Base-by-base conservation (phyloP, 37 sponge, comb jelly and placozoan species). In the Spongia lamella region DNA sequence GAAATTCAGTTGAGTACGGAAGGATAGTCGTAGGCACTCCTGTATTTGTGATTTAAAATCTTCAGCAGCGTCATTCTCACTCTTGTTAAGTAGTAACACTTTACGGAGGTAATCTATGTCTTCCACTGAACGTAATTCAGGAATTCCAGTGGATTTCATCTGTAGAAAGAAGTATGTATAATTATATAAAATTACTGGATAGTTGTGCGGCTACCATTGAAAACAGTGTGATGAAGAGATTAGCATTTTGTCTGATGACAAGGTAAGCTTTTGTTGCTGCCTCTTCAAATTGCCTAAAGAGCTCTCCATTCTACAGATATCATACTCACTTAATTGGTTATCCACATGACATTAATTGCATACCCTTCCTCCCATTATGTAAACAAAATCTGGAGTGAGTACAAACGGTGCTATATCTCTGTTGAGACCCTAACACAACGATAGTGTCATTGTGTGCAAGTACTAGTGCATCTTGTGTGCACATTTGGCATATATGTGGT, bases 351-450 rank as follows among this genome's bases (percentile, higher is more conserved):
- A 36, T 21, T 16, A n/a, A 60, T 27, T 34, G 73, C 88, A 38
- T 31, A 90, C 90, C 68, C 80, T 88, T 53, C 89, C 89, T 6
- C 98, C 98, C 92, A 97, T 85, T 21, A 97, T 85, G 78, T 88
- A 90, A 47, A 90, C 94, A 70, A 97, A 91, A 73, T 93, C 94
- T 27, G 98, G 94, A 13, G 98, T 97, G 20, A 97, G 81, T 2
- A 97, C 94, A 78, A 97, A 97, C 20, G 98, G 98, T 25, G 92
- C 98, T 76, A 87, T 79, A 63, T 97, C 98, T 27, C 94, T 73
- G 26, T 90, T 93, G 30, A 93, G 61, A 9, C 89, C 92, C 77
- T 84, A 53, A 5, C 52, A 20, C 37, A 43, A 13, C 9, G 47
- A 43, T 9, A 43, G 7, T 43, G 5, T 9, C 5, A 43, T 43